Percentiles rank a stretch among this genome's conserved stretches.
Conservation (phyloP, 2,888 invertebrate genomes). For the Eilema sororculum region DNA sequence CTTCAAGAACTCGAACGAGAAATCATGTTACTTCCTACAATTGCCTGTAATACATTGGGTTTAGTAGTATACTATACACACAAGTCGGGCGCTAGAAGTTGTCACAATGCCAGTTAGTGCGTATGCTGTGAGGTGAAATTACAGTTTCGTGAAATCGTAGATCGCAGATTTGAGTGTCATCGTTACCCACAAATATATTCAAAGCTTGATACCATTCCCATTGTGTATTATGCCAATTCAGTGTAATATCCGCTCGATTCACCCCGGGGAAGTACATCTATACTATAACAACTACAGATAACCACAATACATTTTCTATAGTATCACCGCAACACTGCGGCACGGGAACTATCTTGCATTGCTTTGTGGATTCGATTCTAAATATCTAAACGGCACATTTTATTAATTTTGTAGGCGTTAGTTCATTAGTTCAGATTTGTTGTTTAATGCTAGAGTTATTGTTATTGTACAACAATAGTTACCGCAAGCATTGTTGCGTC, state of each 20-base stretch:
- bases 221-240: not conserved
- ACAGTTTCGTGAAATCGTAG: not conserved
- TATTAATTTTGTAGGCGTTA: not conserved
- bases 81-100: not conserved
- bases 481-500: not conserved
- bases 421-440: not conserved
- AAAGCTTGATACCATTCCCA: not conserved
- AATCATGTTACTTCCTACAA: no score
- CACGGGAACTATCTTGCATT: no score
- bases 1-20: no score
- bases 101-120: not conserved
- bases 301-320: not conserved
- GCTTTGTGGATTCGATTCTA: no score
- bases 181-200: not conserved
- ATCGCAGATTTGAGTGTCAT: not conserved
- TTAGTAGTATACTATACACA: not conserved
- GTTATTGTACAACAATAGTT: not conserved
- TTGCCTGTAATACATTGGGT: no score
- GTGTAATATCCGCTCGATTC: not conserved
- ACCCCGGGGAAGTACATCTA: not conserved
- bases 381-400: no score
- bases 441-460: not conserved
- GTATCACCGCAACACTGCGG: not conserved
- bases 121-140: not conserved
- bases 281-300: not conserved